phyloP scores from a whole-genome alignment of 2,113 vertebrate species.

The Amphiprion percula region DNA sequence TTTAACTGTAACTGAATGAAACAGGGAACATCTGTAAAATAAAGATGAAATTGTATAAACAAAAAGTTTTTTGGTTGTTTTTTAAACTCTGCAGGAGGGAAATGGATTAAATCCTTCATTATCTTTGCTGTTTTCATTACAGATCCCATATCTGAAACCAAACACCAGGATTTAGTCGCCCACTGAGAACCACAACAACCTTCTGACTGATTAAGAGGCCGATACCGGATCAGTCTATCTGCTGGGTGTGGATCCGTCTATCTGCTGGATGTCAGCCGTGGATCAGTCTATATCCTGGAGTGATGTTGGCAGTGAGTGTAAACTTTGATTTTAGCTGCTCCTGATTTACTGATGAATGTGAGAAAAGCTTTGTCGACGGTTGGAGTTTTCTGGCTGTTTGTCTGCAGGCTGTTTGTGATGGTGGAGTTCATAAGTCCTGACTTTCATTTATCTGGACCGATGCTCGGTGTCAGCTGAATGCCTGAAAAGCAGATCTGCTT shows the following conservation, averaged over 20 bases:
- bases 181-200: slow-evolving; percentile 45
- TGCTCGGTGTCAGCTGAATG: slow-evolving; percentile 44
- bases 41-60: no score
- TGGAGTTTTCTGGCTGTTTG: slow-evolving; percentile 5
- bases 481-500: slow-evolving; percentile 46
- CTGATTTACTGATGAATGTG: slow-evolving; percentile 64
- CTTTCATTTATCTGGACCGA: slow-evolving; percentile 35
- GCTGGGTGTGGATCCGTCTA: neutral
- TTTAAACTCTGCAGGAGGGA: neutral
- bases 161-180: slow-evolving; percentile 37
- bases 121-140: slow-evolving; percentile 47
- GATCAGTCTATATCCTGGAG: no score
- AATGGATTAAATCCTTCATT: slow-evolving; percentile 44
- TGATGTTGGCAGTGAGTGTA: slow-evolving; percentile 1
- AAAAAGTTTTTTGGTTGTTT: slow-evolving; percentile 4
- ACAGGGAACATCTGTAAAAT: no score
- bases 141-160: slow-evolving; percentile 32
- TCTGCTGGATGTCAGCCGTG: neutral
- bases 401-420: slow-evolving; percentile 43
- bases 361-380: neutral
- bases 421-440: slow-evolving; percentile 55
- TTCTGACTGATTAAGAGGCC: slow-evolving; percentile 18
- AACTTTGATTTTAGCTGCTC: slow-evolving; percentile 37
- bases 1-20: no score
- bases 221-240: neutral